Conservation (phyloP, 2,113 vertebrate species). For the Phoxinus phoxinus region DNA sequence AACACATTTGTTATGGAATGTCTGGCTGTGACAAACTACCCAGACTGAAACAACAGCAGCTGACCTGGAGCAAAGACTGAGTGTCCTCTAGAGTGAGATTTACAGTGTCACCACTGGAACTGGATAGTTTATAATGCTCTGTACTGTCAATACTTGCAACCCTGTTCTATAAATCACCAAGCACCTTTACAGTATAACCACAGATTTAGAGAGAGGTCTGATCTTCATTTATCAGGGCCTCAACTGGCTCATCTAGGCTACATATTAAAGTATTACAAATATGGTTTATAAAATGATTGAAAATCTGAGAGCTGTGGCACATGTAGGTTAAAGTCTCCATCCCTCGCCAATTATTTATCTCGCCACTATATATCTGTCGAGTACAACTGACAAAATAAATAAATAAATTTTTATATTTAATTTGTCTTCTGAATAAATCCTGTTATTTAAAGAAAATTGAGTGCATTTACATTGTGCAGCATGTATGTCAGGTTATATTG, state of each 20-base stretch:
- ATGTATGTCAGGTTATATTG: neutral
- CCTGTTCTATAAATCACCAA: neutral
- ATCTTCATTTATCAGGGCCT: neutral
- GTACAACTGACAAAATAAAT: neutral
- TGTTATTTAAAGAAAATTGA: neutral
- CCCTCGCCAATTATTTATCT: neutral
- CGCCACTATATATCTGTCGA: neutral
- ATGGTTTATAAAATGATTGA: neutral
- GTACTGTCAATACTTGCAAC: slow-evolving; percentile 34
- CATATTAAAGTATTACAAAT: neutral
- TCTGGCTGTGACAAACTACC: slow-evolving; percentile 31
- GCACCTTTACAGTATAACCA: neutral
- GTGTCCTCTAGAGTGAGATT: slow-evolving; percentile 30
- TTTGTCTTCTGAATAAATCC: neutral
- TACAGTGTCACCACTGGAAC: slow-evolving; percentile 36
- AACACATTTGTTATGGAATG: slow-evolving; percentile 51
- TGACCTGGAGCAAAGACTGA: slow-evolving; percentile 7
- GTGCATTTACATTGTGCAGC: neutral
- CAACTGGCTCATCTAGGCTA: neutral
- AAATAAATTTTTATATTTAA: neutral
- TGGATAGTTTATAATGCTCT: slow-evolving; percentile 4
- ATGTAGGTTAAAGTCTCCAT: neutral
- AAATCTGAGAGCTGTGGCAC: neutral
- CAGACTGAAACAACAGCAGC: neutral
- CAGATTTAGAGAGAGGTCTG: neutral